Base-by-base conservation (phyloP, 2,113 vertebrate genomes). In the Platichthys flesus region DNA sequence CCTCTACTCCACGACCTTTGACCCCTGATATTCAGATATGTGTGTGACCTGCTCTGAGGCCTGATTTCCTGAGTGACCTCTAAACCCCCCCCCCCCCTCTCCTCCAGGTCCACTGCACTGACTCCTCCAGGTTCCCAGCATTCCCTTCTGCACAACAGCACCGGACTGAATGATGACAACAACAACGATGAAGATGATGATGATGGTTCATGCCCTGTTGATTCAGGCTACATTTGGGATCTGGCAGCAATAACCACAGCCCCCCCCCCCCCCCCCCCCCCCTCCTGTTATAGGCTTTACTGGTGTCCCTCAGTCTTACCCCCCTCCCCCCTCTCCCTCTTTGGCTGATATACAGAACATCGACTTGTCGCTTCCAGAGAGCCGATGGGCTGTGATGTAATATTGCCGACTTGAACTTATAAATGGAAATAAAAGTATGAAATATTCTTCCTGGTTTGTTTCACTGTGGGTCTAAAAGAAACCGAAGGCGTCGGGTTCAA, bases 41-140 rank as follows among this genome's bases (percentile, higher is more conserved):
- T 37, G 2, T 37, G 35, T 37, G 35, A 9, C 35, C 35, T 31
- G 5, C 35, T 37, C 35, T 37, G 35, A 37, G 7, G 9, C 35
- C 35, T 9, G 35, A 9, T 1, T 9, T 37, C 35, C 35, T 37
- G 2, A 9, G 49, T 8, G 18, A 21, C 7, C 51, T 54, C 20
- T 54, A 10, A 54, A 2, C 24, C 24, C 24, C 24, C 24, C 4
- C 5, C 45, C 45, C 16, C 45, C 45, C 0, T 70, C 13, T 84
- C 45, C 58, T 80, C 20, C 78, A 91, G 93, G 89, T 93, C 91
- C 81, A 88, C 91, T 91, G 91, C 94, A 93, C 92, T 92, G 91
- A 93, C 85, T 91, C 92, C 91, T 93, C 83, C 90, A 78, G 84
- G 89, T 91, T 94, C 92, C 93, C 94, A 91, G 91, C 90, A 93